Base-by-base conservation (phyloP, 1,140 invertebrate genomes). In the Varroa destructor region DNA sequence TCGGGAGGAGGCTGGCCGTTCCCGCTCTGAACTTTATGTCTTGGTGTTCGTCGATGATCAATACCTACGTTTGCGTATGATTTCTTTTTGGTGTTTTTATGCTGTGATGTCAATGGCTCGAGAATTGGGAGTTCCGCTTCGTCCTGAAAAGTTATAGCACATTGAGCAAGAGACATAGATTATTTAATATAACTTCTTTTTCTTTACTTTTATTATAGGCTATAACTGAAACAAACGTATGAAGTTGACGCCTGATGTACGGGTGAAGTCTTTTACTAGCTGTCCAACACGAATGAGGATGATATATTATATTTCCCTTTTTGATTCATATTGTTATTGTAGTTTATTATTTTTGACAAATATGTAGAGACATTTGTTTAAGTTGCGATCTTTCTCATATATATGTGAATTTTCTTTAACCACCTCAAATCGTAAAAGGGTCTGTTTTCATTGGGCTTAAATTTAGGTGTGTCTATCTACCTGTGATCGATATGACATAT, bases 41-140 rank as follows among this genome's bases (percentile, higher is more conserved):
- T 8, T 8, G 46, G 46, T 51, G 46, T 51, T 51, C 46, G 46
- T 51, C 46, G 46, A 8, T 51, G 46, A 51, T 51, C 46, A 8
- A 51, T 3, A 8, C 8, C 46, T n/a, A 67, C 61, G 61, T 67
- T 67, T 10, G 61, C 14, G 37, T 67, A 67, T 12, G 61, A 43
- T 46, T 67, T 67, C 36, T 67, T 67, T 46, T 67, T 67, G 40
- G 40, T 12, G 5, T 67, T 40, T 43, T 67, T 67, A 43, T 67
- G 61, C 61, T 40, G 46, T 37, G 40, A 46, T 46, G 37, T 67
- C 40, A 67, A 46, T 37, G 61, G 61, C 37, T 67, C 61, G 2
- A 67, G 8, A 46, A 67, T 67, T 37, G 61, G 61, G 40, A 67
- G 36, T 67, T 67, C 61, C 1, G 61, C 61, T 40, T 37, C 61